A percentile compares a stretch with the other conserved stretches of the same genome.
phyloP scores from a whole-genome alignment of 2,113 vertebrate species.

The Alligator sinensis region DNA sequence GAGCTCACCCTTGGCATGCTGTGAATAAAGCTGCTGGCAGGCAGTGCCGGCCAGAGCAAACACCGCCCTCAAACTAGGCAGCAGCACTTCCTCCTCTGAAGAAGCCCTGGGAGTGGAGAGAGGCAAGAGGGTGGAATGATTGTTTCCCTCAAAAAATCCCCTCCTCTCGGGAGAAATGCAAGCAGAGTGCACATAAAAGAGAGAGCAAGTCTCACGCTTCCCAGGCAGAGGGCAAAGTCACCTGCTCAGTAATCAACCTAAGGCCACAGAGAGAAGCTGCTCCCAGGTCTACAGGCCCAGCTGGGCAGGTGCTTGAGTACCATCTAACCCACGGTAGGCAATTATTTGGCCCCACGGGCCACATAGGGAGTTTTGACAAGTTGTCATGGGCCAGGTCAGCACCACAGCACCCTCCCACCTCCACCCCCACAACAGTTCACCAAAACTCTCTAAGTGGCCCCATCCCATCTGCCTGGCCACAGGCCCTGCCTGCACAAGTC shows the following conservation, averaged over 20 bases:
- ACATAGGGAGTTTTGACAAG: too few relatives aligned
- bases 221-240: neutral
- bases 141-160: neutral
- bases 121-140: accelerated
- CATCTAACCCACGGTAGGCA: neutral
- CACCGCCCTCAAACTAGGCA: neutral
- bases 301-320: constrained; percentile 66
- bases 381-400: too few relatives aligned
- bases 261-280: constrained; percentile 35
- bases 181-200: constrained; percentile 36
- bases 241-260: constrained; percentile 33
- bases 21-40: neutral
- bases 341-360: too few relatives aligned
- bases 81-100: neutral
- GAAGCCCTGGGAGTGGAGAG: neutral
- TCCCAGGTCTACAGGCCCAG: constrained; percentile 51
- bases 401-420: too few relatives aligned
- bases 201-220: neutral
- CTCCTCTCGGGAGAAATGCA: neutral
- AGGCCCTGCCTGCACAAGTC: too few relatives aligned
- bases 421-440: accelerated
- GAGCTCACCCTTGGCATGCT: neutral
- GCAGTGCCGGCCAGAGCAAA: neutral
- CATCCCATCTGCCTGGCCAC: too few relatives aligned
- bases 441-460: neutral